These are phyloP conservation scores for Zootermopsis nevadensis DNA, from an alignment of 2,888 invertebrate genomes.

Conservation along the genomic window DNA sequence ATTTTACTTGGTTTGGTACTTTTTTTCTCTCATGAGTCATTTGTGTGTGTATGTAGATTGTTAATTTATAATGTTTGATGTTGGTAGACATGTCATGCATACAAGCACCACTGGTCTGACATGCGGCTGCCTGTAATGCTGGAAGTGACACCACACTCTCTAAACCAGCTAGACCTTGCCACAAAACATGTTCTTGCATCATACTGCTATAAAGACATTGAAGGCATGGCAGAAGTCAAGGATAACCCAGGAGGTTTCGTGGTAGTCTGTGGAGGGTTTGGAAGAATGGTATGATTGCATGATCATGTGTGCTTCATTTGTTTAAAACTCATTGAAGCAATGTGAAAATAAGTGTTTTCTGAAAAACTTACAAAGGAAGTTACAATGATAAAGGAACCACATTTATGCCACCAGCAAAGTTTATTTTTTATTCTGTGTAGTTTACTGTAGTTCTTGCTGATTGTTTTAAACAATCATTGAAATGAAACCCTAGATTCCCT, in stretches of 20 bases:
- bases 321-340: neutral
- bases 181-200: constrained; percentile 84
- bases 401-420: too few species aligned
- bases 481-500: too few species aligned
- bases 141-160: constrained; percentile 91
- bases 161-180: constrained; percentile 92
- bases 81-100: constrained; percentile 84
- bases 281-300: constrained; percentile 75
- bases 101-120: constrained; percentile 98
- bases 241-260: constrained; percentile 95
- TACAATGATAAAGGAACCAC: too few species aligned
- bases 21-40: neutral
- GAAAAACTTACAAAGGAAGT: too few species aligned
- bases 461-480: too few species aligned
- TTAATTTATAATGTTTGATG: neutral
- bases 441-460: too few species aligned
- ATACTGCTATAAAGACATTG: constrained; percentile 88
- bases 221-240: constrained; percentile 81
- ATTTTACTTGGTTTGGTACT: neutral
- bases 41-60: neutral
- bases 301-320: neutral
- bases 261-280: constrained; percentile 90
- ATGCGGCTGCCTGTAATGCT: constrained; percentile 87
- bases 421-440: too few species aligned
- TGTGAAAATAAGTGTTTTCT: too few species aligned